These are phyloP conservation scores for Panurus biarmicus DNA, from an alignment of 2,113 vertebrate species.

Conservation along the genomic window DNA sequence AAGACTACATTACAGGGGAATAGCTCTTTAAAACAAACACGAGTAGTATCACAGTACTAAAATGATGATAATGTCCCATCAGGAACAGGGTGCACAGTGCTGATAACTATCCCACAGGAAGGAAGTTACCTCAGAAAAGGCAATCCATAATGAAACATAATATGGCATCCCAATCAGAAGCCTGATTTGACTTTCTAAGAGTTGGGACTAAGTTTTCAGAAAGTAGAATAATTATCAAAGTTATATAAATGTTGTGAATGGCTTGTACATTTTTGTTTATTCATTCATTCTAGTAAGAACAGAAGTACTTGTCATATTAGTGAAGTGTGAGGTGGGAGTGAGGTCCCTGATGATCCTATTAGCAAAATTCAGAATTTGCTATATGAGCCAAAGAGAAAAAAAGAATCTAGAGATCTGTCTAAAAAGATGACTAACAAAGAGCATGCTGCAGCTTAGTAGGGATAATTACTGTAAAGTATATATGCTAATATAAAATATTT, in stretches of 20 bases:
- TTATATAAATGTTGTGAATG: neutral
- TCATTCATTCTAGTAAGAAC: neutral
- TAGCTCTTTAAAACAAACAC: constrained; percentile 7
- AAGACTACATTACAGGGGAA: neutral
- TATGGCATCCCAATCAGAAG: neutral
- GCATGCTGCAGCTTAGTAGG: neutral
- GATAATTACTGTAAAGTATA: neutral
- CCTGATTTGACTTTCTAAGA: neutral
- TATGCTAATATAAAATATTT: neutral
- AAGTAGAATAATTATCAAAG: neutral
- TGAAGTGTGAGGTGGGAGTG: neutral
- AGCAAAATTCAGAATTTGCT: neutral
- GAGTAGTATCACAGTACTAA: neutral
- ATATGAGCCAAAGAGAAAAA: neutral
- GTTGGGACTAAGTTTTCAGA: neutral
- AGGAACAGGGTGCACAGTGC: neutral
- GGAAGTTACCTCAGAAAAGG: constrained; percentile 15
- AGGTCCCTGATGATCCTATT: neutral
- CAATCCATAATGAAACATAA: neutral
- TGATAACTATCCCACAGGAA: constrained; percentile 38
- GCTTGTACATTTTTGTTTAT: neutral
- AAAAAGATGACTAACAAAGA: neutral
- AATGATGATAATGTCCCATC: neutral
- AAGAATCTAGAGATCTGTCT: neutral
- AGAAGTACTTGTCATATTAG: neutral